phyloP scores from a whole-genome alignment of 2,888 invertebrate genomes.

The Tinea pellionella region DNA sequence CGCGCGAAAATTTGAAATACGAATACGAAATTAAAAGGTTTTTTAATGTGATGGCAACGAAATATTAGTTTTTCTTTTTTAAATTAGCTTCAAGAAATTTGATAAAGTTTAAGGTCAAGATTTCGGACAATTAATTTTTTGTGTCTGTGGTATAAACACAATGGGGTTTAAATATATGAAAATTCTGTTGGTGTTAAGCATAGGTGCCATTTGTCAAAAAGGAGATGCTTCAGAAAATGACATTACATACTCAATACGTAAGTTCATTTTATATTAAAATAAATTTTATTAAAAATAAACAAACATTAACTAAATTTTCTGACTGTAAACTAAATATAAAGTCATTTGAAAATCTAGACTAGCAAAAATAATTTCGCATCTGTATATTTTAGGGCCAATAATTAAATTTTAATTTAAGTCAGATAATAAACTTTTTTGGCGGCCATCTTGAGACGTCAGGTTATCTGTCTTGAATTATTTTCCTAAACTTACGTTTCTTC shows the following conservation, averaged over 20 bases:
- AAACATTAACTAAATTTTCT: too few relatives aligned
- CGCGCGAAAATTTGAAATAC: conserved; percentile 19
- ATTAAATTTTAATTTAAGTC: too few relatives aligned
- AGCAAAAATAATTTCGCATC: too few relatives aligned
- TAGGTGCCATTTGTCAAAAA: conserved; percentile 30
- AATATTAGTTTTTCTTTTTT: neutral
- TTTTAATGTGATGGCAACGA: neutral
- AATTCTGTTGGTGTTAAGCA: conserved; percentile 42
- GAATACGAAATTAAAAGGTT: neutral
- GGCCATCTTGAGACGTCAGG: too few relatives aligned
- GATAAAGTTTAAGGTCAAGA: neutral
- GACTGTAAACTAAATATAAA: too few relatives aligned
- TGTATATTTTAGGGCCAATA: too few relatives aligned
- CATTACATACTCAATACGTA: conserved; percentile 41
- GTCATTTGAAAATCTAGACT: too few relatives aligned
- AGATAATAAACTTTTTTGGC: too few relatives aligned
- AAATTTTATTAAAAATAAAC: neutral
- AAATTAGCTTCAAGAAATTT: neutral
- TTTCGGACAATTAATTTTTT: neutral
- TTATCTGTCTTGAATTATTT: too few relatives aligned
- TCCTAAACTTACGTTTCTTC: too few relatives aligned
- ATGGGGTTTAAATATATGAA: conserved; percentile 19
- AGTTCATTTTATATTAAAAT: conserved; percentile 25
- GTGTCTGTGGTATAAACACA: neutral
- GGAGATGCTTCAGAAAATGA: conserved; percentile 35